Percentiles rank a stretch among this genome's conserved stretches.
Evolutionary conservation across 2,113 vertebrate species (phyloP).

Genomic region (Ceyx cyanopectus): DNA sequence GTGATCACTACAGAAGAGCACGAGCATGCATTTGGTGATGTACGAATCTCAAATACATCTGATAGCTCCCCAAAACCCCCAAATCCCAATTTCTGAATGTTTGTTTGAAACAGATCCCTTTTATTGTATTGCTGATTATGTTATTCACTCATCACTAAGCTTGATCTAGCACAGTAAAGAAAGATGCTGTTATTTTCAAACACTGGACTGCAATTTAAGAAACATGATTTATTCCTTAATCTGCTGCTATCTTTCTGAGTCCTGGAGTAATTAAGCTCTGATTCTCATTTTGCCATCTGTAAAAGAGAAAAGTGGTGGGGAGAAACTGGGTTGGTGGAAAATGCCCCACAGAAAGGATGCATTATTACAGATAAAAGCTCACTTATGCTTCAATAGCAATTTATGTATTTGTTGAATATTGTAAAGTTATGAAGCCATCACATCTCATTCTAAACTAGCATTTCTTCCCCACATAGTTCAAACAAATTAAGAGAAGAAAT

Average conservation of each 20-base stretch:
- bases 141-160: background rate
- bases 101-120: background rate
- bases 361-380: constrained; percentile 24
- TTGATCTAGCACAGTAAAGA: constrained; percentile 29
- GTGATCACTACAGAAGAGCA: background rate
- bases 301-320: constrained; percentile 37
- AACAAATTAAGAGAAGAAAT: constrained; percentile 2
- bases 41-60: background rate
- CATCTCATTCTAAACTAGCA: background rate
- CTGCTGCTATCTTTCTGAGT: constrained; percentile 42
- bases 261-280: constrained; percentile 46
- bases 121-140: background rate
- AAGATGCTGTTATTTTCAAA: constrained; percentile 62
- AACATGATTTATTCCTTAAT: constrained; percentile 57
- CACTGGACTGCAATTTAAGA: constrained; percentile 41
- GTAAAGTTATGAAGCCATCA: background rate
- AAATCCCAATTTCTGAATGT: background rate
- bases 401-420: background rate
- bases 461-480: constrained; percentile 28
- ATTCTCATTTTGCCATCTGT: constrained; percentile 58
- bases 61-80: background rate
- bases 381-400: constrained; percentile 19
- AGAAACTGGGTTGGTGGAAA: constrained; percentile 43
- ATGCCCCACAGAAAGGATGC: constrained; percentile 45
- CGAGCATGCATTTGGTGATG: background rate